Conservation (phyloP, 2,888 invertebrate species). For the Noctua janthe region DNA sequence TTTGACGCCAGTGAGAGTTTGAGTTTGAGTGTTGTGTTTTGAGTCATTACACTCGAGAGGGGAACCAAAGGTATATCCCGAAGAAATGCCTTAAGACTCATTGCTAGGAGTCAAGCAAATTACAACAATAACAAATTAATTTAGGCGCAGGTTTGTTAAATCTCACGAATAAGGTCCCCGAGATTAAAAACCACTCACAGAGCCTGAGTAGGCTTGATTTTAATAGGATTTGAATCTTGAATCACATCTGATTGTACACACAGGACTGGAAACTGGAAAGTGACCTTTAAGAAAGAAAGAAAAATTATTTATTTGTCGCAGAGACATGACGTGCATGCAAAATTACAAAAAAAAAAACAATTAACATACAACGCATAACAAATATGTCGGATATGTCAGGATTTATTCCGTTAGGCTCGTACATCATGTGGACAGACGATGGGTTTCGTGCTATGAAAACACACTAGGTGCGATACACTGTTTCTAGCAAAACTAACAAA, state of each 20-base stretch:
- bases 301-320: no score
- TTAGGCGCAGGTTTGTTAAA: slow-evolving; percentile 37
- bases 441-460: no score
- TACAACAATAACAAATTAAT: slow-evolving; percentile 35
- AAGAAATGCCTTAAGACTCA: not conserved
- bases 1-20: not conserved
- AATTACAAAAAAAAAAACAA: no score
- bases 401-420: no score
- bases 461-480: no score
- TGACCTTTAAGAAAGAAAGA: not conserved
- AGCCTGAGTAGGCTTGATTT: slow-evolving; percentile 58
- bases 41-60: not conserved
- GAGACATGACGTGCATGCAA: no score
- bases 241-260: slow-evolving; percentile 47
- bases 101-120: not conserved
- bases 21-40: no score
- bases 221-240: slow-evolving; percentile 61
- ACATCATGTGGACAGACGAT: no score
- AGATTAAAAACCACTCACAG: slow-evolving; percentile 68
- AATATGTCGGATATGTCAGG: no score
- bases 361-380: no score
- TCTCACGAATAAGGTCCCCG: slow-evolving; percentile 47
- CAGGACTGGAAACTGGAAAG: slow-evolving; percentile 10
- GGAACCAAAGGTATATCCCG: not conserved
- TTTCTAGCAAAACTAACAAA: no score